Evolutionary conservation across 2,113 vertebrate species (phyloP).

Genomic region (Polypterus senegalus): DNA sequence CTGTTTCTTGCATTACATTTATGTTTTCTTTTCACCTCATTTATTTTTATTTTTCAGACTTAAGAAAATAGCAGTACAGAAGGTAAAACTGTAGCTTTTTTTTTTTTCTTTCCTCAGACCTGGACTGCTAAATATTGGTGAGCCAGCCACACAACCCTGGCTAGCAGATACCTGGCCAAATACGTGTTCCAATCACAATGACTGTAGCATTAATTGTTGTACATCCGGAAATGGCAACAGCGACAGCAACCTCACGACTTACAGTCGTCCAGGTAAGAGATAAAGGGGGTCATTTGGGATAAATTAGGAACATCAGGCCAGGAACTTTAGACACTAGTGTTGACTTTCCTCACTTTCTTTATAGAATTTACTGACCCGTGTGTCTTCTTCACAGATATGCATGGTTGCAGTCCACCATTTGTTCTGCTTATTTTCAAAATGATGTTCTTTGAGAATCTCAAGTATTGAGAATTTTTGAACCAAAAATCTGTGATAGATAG

Average conservation of each 20-base stretch:
- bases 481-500: too few relatives aligned
- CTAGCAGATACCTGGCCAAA: constrained; percentile 96
- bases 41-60: not conserved
- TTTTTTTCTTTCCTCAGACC: constrained; percentile 52
- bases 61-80: not conserved
- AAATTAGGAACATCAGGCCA: too few relatives aligned
- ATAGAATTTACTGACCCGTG: too few relatives aligned
- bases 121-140: constrained; percentile 88
- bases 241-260: constrained; percentile 87
- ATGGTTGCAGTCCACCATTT: too few relatives aligned
- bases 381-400: too few relatives aligned
- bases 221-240: constrained; percentile 87
- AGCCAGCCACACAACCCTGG: constrained; percentile 83
- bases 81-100: not conserved
- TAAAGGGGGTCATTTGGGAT: too few relatives aligned
- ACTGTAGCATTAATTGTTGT: constrained; percentile 96
- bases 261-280: constrained; percentile 87
- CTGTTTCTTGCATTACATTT: too few relatives aligned
- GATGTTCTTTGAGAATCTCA: too few relatives aligned
- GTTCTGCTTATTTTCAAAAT: too few relatives aligned
- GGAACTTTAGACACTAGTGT: too few relatives aligned
- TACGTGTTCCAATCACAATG: constrained; percentile 85
- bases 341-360: too few relatives aligned
- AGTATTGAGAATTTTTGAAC: too few relatives aligned
- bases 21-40: not conserved